These are phyloP conservation scores for Oligia strigilis DNA, from an alignment of 2,888 invertebrate species.

Conservation along the genomic window DNA sequence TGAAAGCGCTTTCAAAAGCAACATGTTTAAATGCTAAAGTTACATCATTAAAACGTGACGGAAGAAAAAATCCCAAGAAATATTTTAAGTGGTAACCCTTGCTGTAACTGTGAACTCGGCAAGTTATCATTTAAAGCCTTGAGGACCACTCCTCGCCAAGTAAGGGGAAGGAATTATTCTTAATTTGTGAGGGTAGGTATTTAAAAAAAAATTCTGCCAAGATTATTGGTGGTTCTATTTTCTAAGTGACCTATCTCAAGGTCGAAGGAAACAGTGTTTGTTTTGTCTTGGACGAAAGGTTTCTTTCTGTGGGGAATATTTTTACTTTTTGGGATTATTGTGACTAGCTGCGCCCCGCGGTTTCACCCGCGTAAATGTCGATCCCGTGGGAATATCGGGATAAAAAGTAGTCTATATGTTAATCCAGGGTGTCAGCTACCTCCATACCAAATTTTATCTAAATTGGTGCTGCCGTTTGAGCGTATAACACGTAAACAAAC, in stretches of 20 bases:
- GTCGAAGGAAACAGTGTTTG: constrained; percentile 3
- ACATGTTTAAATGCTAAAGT: constrained; percentile 29
- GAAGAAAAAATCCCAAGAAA: constrained; percentile 36
- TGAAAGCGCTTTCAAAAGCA: neutral
- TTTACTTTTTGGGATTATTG: neutral
- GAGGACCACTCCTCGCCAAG: constrained; percentile 25
- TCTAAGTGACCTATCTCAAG: constrained; percentile 26
- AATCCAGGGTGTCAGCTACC: too few relatives aligned
- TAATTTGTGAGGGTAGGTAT: constrained; percentile 48
- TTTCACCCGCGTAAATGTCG: too few relatives aligned
- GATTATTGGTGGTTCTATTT: constrained; percentile 41
- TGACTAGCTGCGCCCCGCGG: too few relatives aligned
- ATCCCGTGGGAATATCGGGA: too few relatives aligned
- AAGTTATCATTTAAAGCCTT: constrained; percentile 58
- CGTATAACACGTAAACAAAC: too few relatives aligned
- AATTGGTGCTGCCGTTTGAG: too few relatives aligned
- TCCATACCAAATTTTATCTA: too few relatives aligned
- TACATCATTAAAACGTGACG: constrained; percentile 48
- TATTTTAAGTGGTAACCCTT: constrained; percentile 53
- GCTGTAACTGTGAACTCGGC: constrained; percentile 38
- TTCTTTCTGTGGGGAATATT: neutral
- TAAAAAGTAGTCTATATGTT: too few relatives aligned
- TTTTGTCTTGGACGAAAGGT: constrained; percentile 7
- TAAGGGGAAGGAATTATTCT: constrained; percentile 31
- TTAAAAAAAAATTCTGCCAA: constrained; percentile 25